Percentiles rank a stretch among this genome's conserved stretches.
These are phyloP conservation scores for Petromus typicus DNA, from an alignment of 2,113 vertebrate species.

Conservation along the genomic window DNA sequence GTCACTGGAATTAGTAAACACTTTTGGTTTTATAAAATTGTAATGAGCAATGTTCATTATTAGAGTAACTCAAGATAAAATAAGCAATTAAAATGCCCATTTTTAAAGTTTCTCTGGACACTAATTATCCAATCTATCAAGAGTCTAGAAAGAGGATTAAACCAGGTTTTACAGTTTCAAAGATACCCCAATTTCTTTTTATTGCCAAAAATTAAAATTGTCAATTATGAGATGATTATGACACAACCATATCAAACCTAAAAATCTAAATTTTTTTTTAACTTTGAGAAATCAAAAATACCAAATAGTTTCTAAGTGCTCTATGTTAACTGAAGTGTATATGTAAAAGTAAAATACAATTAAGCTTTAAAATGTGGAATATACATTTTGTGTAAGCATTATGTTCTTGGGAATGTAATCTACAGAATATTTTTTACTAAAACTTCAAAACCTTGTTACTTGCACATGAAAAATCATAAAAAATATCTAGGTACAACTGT, in stretches of 20 bases:
- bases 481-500: conserved; percentile 89
- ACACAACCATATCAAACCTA: conserved; percentile 87
- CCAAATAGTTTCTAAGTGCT: conserved; percentile 88
- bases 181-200: conserved; percentile 81
- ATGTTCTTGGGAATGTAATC: conserved; percentile 88
- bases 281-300: conserved; percentile 87
- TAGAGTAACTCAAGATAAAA: conserved; percentile 82
- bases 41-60: conserved; percentile 82
- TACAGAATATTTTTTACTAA: conserved; percentile 87
- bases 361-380: conserved; percentile 87
- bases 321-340: conserved; percentile 86
- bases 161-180: conserved; percentile 83
- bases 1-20: conserved; percentile 80
- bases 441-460: conserved; percentile 88
- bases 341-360: conserved; percentile 87
- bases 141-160: conserved; percentile 83
- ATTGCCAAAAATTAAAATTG: conserved; percentile 81
- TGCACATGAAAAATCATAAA: conserved; percentile 88
- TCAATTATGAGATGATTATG: conserved; percentile 87
- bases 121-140: conserved; percentile 80
- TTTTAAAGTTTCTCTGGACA: conserved; percentile 84
- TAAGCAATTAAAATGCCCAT: conserved; percentile 85
- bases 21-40: conserved; percentile 82
- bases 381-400: conserved; percentile 88
- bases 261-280: conserved; percentile 83